Percentiles rank a stretch among this genome's conserved stretches.
phyloP scores from a whole-genome alignment of 2,797 vertebrate genomes.

The Tamandua tetradactyla region DNA sequence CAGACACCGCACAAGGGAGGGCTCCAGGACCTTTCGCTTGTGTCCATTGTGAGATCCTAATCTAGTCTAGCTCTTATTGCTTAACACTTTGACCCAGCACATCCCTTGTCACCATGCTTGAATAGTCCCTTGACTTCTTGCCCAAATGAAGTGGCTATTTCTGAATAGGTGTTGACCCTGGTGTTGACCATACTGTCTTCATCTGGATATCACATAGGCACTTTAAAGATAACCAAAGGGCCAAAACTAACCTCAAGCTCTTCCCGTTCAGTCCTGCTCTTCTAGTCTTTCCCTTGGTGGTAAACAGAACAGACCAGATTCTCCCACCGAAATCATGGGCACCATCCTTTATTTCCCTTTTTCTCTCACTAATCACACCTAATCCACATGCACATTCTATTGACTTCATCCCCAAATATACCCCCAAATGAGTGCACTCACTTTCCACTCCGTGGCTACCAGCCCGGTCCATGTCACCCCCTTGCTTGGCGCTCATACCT shows the following conservation, averaged over 20 bases:
- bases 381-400: not conserved
- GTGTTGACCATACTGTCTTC: not conserved
- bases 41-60: too few relatives aligned
- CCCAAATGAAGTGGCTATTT: not conserved
- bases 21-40: not conserved
- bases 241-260: rapidly evolving
- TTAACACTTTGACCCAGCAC: not conserved
- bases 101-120: not conserved
- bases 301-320: not conserved
- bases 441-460: not conserved
- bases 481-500: not conserved
- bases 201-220: too few relatives aligned
- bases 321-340: not conserved
- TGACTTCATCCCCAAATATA: not conserved
- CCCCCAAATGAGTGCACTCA: not conserved
- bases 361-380: too few relatives aligned
- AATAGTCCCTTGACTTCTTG: not conserved
- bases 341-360: rapidly evolving
- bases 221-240: not conserved
- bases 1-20: not conserved
- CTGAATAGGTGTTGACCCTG: not conserved
- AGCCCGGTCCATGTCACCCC: rapidly evolving
- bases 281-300: rapidly evolving
- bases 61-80: not conserved
- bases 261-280: rapidly evolving